phyloP scores from a whole-genome alignment of 1,140 invertebrate genomes.

The Harpegnathos saltator region DNA sequence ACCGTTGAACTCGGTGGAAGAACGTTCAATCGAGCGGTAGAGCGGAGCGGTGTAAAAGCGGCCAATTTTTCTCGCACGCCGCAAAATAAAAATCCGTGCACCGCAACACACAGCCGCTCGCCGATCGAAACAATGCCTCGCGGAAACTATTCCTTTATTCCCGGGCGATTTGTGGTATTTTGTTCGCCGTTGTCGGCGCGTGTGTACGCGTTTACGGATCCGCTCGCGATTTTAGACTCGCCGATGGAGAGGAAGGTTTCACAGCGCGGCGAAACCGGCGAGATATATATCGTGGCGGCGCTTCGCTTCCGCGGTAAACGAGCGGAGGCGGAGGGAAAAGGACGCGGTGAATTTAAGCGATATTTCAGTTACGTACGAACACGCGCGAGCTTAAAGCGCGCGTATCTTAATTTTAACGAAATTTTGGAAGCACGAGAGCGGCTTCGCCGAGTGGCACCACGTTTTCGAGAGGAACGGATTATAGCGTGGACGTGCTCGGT shows the following conservation, averaged over 20 bases:
- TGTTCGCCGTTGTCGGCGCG: background rate
- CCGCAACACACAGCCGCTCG: background rate
- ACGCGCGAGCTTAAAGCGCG: too few relatives aligned
- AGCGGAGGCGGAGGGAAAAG: too few relatives aligned
- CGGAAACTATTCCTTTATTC: conserved; percentile 16
- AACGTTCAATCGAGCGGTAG: conserved; percentile 66
- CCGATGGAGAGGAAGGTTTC: background rate
- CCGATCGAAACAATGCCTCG: conserved; percentile 9
- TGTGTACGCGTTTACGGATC: background rate
- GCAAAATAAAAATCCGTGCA: conserved; percentile 35
- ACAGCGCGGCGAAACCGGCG: too few relatives aligned
- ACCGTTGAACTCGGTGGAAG: background rate
- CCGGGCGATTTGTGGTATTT: background rate
- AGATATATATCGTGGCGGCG: too few relatives aligned
- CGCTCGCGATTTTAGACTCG: background rate
- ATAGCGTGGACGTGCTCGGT: too few relatives aligned
- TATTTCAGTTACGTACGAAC: background rate
- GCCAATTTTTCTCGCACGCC: conserved; percentile 20
- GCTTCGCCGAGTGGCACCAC: background rate
- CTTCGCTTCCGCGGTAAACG: too few relatives aligned
- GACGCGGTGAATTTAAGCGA: background rate
- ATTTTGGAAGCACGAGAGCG: background rate
- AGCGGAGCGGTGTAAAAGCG: conserved; percentile 12
- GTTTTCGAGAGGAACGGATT: background rate
- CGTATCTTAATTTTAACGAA: background rate